phyloP scores from a whole-genome alignment of 2,888 invertebrate species.

The Habroteleia sp. region DNA sequence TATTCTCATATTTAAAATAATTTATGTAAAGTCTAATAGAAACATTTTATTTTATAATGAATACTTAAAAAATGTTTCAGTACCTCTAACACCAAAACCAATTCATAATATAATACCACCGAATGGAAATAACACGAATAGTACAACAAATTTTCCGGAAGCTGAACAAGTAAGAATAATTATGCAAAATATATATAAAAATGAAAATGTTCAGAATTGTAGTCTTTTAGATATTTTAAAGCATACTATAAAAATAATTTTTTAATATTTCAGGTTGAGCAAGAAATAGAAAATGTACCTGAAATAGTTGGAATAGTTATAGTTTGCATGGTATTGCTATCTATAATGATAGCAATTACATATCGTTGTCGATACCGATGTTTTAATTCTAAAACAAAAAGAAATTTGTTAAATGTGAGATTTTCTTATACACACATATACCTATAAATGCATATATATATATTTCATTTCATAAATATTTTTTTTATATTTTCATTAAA shows the following conservation, averaged over 20 bases:
- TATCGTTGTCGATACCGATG: conserved; percentile 71
- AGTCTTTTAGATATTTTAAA: conserved; percentile 5
- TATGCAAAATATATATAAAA: too few species aligned
- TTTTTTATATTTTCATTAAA: too few species aligned
- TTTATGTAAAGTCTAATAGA: too few species aligned
- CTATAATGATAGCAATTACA: conserved; percentile 69
- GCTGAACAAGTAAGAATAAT: conserved; percentile 73
- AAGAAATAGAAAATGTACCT: conserved; percentile 71
- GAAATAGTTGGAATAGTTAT: conserved; percentile 75
- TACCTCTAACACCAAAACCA: conserved; percentile 82
- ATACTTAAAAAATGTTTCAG: too few species aligned
- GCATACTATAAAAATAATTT: too few species aligned
- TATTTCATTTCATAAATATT: too few species aligned
- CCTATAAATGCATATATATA: too few species aligned
- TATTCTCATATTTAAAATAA: too few species aligned
- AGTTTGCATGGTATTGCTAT: conserved; percentile 71
- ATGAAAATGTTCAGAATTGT: conserved; percentile 31
- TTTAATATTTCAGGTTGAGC: conserved; percentile 77
- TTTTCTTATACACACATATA: too few species aligned
- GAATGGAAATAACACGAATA: conserved; percentile 76
- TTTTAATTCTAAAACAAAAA: conserved; percentile 70
- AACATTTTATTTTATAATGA: too few species aligned
- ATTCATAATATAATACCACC: conserved; percentile 85
- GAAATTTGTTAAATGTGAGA: conserved; percentile 71
- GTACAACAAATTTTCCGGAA: conserved; percentile 73